Evolutionary conservation across 2,797 vertebrate species (phyloP), one percentile per base, ranked within the genome.

Genomic region (Mus spretus): DNA sequence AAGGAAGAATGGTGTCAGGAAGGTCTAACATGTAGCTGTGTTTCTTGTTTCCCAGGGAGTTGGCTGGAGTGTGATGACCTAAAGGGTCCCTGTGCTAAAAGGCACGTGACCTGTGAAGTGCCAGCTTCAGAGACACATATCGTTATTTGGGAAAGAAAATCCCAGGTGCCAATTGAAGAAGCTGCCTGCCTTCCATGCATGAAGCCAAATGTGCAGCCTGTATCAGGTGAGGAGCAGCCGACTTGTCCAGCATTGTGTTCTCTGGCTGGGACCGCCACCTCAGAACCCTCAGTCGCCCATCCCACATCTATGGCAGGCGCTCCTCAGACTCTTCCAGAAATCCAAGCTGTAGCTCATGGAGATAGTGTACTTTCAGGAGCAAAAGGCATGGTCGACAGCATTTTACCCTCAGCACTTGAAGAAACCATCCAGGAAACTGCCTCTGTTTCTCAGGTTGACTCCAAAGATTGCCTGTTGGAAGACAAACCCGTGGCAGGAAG

Each of bases 41-140:
- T 97, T 37, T 97, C 47, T 50, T 37, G 1, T 86, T 90, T 94
- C 97, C 34, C 96, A 99, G 99, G 99, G 78, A 98, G 98, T 3
- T 99, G 99, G 99, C 98, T 99, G 83, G 99, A 99, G 95, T 99
- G 99, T 83, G 99, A 99, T 91, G 99, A 99, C 96, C 97, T 99
- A 96, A 99, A 99, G 96, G 98, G 99, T 67, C 99, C 98, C 0
- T 96, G 98, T 34, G 99, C 98, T 97, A 96, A 93, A 96, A 98
- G 86, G n/a, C 98, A 96, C 47, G 84, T 94, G 59, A 98, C 94
- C 70, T 98, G 99, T 87, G 97, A 98, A 13, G 98, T 99, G 90
- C 99, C 98, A 15, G 96, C 99, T 72, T 98, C 98, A 57, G 99
- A 99, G 95, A 98, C 99, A 93, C 99, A 99, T 94, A 96, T 99